Conservation (phyloP, 2,113 vertebrate genomes). For the Thoracochromis brauschi region DNA sequence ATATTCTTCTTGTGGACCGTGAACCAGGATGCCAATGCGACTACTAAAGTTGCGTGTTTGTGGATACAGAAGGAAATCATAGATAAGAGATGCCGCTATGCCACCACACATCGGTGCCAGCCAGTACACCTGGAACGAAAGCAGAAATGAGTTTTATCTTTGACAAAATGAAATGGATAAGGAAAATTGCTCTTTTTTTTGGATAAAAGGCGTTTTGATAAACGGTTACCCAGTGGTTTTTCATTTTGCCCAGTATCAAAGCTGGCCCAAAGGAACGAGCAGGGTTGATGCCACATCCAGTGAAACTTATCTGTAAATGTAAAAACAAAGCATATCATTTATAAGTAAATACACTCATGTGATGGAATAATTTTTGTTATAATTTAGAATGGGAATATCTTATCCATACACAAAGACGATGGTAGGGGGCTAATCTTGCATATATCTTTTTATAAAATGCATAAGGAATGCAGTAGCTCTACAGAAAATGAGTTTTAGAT, state of each 20-base stretch:
- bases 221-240: constrained; percentile 79
- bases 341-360: neutral
- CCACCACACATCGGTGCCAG: constrained; percentile 55
- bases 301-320: constrained; percentile 80
- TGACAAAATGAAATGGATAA: neutral
- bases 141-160: neutral
- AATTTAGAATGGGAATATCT: neutral
- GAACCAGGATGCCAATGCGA: constrained; percentile 17
- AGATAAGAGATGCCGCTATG: constrained; percentile 68
- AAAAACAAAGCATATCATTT: neutral
- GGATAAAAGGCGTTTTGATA: neutral
- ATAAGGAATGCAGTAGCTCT: neutral
- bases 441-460: neutral
- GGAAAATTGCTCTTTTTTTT: neutral
- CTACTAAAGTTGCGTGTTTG: neutral
- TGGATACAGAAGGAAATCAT: constrained; percentile 80
- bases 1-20: constrained; percentile 67
- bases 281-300: constrained; percentile 85
- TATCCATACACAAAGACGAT: neutral
- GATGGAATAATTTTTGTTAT: neutral
- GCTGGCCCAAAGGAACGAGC: constrained; percentile 85
- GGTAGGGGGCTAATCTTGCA: neutral
- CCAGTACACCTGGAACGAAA: constrained; percentile 57
- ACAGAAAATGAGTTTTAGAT: neutral
- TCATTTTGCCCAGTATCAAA: constrained; percentile 68